Evolutionary conservation across 2,797 vertebrate genomes (phyloP), one percentile per base, ranked within the genome.

Genomic region (Hypotaenidia okinawae): DNA sequence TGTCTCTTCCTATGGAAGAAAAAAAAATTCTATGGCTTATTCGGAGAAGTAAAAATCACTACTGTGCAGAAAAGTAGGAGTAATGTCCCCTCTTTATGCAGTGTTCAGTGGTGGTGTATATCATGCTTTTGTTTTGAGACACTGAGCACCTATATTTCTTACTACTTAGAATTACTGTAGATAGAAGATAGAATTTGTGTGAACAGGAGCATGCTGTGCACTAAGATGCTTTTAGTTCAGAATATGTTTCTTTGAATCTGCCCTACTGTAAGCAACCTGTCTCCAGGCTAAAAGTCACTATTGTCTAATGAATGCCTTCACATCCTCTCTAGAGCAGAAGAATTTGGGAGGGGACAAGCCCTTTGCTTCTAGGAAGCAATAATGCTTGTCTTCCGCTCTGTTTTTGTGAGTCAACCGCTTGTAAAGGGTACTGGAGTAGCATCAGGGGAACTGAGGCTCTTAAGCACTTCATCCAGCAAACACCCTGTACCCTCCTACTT

Each of bases 181-280:
- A 21, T 15, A 54, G n/a, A 79, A 61, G n/a, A 21, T 15, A 51
- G n/a, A 79, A 61, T 72, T 90, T 58, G 12, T 37, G 7, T 54
- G 30, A 74, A 58, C 72, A 17, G 32, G 18, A 33, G 25, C 18
- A 13, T 80, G 13, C 62, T 55, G 18, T 68, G 49, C 23, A 16
- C 5, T 59, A 45, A 63, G 41, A 23, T 83, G 11, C 37, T 81
- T 6, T 58, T 72, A 43, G 11, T 16, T 22, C 32, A 43, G 63
- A 85, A 37, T 24, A 43, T 0, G 4, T 45, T 0, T 10, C 13
- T 81, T 63, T 45, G 10, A 45, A 14, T 66, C 37, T 61, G 7
- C 37, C 12, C 6, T 59, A 1, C n/a, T 55, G 6, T 52, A 52
- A 89, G 37, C 32, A 62, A 2, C 13, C 18, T 86, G 28, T 54